Conservation (phyloP, 2,797 vertebrate species). For the Knipowitschia caucasica region DNA sequence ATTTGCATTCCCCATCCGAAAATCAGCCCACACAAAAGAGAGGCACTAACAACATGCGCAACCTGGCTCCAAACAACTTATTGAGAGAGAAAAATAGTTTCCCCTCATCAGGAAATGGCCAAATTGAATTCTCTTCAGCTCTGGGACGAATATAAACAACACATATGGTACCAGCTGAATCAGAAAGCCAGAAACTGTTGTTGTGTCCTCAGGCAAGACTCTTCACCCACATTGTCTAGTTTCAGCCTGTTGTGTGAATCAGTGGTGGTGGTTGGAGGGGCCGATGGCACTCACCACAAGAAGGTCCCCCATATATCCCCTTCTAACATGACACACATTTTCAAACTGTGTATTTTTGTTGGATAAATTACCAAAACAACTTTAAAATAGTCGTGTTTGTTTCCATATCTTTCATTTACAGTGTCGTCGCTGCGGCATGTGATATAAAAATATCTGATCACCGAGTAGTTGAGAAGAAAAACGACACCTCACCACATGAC, state of each 20-base stretch:
- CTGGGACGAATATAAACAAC: constrained; percentile 5
- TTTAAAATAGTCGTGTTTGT: constrained; percentile 14
- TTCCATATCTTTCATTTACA: constrained; percentile 21
- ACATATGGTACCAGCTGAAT: no score
- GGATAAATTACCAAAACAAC: no score
- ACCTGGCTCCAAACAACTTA: constrained; percentile 2
- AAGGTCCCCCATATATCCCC: no score
- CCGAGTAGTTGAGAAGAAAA: constrained; percentile 12
- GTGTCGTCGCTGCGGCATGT: constrained; percentile 12
- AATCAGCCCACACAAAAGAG: constrained; percentile 20
- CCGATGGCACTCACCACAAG: no score
- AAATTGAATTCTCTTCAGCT: constrained; percentile 3
- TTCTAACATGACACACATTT: no score
- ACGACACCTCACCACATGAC: neutral
- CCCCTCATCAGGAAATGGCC: neutral
- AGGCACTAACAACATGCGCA: constrained; percentile 12
- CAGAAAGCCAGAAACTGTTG: no score
- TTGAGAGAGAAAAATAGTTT: constrained; percentile 2
- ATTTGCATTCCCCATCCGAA: constrained; percentile 12
- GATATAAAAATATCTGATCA: constrained; percentile 10
- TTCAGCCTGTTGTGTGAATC: no score
- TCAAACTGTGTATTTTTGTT: no score
- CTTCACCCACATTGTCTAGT: no score
- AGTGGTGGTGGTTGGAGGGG: no score
- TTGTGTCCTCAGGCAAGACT: no score